These are phyloP conservation scores for Cranoglanis bouderius DNA, from an alignment of 2,113 vertebrate genomes.

Conservation along the genomic window DNA sequence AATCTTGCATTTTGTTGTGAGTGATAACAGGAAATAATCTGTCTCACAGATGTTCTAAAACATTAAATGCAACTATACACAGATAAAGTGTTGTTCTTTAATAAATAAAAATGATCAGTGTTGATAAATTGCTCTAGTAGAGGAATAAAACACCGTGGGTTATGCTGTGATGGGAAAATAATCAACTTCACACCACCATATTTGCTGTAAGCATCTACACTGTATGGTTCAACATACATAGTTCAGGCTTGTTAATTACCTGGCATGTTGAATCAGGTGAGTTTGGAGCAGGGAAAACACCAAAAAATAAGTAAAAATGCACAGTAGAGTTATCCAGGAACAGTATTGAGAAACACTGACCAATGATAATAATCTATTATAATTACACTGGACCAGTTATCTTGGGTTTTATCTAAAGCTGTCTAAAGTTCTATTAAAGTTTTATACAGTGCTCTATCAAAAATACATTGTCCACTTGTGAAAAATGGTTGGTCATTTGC, in stretches of 20 bases:
- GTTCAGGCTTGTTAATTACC: neutral
- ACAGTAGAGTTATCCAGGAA: neutral
- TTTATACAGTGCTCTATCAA: neutral
- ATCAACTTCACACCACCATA: neutral
- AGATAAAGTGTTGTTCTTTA: neutral
- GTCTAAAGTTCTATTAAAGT: neutral
- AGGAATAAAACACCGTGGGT: neutral
- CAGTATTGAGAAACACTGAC: neutral
- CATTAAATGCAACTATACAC: neutral
- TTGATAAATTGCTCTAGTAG: neutral
- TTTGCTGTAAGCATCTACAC: neutral
- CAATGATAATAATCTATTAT: neutral
- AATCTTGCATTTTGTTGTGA: neutral
- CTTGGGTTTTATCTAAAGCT: neutral
- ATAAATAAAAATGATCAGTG: neutral
- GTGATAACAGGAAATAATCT: neutral
- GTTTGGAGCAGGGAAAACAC: neutral
- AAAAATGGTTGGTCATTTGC: neutral
- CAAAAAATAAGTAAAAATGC: neutral
- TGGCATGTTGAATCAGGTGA: neutral
- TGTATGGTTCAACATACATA: neutral
- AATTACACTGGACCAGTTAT: neutral
- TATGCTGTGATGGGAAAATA: neutral
- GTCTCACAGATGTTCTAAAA: neutral
- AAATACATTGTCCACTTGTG: neutral